Conservation (phyloP, 2,888 invertebrate species). For the Pammene fasciana region DNA sequence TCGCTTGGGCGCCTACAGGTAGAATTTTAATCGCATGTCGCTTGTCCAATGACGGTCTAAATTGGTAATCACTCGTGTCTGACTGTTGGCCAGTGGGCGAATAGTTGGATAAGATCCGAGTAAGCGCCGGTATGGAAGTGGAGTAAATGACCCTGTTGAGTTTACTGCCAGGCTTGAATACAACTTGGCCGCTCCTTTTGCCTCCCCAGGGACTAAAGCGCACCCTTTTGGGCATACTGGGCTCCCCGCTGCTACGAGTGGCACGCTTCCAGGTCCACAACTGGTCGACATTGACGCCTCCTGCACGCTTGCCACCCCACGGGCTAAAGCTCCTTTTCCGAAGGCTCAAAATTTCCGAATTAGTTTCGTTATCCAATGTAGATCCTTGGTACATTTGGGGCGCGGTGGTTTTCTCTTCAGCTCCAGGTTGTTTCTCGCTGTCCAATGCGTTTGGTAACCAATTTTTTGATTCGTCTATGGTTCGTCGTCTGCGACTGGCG, state of each 20-base stretch:
- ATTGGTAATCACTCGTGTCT: slow-evolving; percentile 64
- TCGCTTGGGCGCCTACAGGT: slow-evolving; percentile 61
- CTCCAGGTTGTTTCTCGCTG: slow-evolving; percentile 58
- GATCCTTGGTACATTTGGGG: slow-evolving; percentile 51
- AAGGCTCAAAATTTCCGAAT: slow-evolving; percentile 47
- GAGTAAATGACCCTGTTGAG: slow-evolving; percentile 69
- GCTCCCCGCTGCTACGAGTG: slow-evolving; percentile 60
- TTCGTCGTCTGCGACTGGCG: slow-evolving; percentile 51
- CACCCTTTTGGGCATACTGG: slow-evolving; percentile 77
- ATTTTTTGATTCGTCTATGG: slow-evolving; percentile 47
- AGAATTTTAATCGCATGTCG: slow-evolving; percentile 69
- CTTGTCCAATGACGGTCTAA: slow-evolving; percentile 64
- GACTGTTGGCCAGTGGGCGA: slow-evolving; percentile 57
- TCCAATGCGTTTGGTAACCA: slow-evolving; percentile 65
- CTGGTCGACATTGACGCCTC: slow-evolving; percentile 53
- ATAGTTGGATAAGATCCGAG: slow-evolving; percentile 67
- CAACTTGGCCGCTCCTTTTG: slow-evolving; percentile 72
- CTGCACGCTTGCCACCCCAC: slow-evolving; percentile 73
- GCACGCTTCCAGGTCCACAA: slow-evolving; percentile 76
- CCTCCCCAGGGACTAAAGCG: slow-evolving; percentile 80
- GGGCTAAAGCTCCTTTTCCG: slow-evolving; percentile 75
- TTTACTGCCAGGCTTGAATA: slow-evolving; percentile 68
- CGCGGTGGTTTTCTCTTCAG: slow-evolving; percentile 46
- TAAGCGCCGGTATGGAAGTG: slow-evolving; percentile 67
- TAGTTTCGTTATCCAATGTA: slow-evolving; percentile 57